Base-by-base conservation (phyloP, 2,797 vertebrate genomes). In the Centroberyx gerrardi region DNA sequence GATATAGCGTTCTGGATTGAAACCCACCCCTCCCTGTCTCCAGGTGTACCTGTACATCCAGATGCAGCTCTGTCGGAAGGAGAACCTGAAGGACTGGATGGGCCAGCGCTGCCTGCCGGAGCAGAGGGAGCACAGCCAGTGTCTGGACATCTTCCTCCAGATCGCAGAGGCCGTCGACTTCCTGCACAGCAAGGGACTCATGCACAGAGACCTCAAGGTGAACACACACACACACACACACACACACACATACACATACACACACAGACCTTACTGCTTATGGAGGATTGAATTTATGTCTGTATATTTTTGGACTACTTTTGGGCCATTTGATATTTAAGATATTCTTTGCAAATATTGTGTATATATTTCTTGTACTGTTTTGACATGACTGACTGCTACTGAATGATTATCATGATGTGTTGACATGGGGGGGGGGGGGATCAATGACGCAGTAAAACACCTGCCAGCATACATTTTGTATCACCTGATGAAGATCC, bases 51-150 rank as follows among this genome's bases (percentile, higher is more conserved):
- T 99, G 76, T 99, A 99, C 91, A 99, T 99, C 83, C 98, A 99
- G 93, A 99, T 99, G 98, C 98, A 99, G 91, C 96, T 99, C 56
- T 99, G 98, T 88, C 85, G 97, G 61, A 99, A 99, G 74, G 98
- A 99, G 90, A 99, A 98, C 91, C 95, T 99, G 66, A 99, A 99
- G 85, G 98, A 99, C 96, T 99, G 98, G 98, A 96, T 99, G 97
- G 96, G 94, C 66, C 92, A 95, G 74, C 95, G 97, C 48, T 96
- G 96, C 63, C 73, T 90, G 15, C 90, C 97, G 0, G 97, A 97
- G 88, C 96, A 98, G 62, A 91, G 98, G 68, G 96, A 97, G 62
- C 95, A 95, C 87, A 88, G 92, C 36, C 91, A 96, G 84, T 99
- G 98, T 84, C 95, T 99, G 87, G 95, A 96, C 86, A 97, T 99